Conservation (phyloP, 2,888 invertebrate species). For the Eurois occulta region DNA sequence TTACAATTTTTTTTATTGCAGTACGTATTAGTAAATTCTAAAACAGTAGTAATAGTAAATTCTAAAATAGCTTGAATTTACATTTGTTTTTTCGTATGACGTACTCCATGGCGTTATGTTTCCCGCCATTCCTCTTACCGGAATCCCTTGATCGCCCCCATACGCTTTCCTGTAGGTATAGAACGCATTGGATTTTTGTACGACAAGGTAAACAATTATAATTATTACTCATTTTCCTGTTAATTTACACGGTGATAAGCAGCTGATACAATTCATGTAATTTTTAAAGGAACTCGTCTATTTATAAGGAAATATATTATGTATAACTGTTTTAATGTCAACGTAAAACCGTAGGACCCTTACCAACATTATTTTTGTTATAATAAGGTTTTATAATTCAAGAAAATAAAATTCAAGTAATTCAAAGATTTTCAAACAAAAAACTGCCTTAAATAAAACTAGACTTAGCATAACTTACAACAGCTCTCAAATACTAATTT, state of each 20-base stretch:
- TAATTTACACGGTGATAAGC: conserved; percentile 31
- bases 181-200: conserved; percentile 49
- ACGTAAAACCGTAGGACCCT: background rate
- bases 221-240: conserved; percentile 51
- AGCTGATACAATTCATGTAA: conserved; percentile 47
- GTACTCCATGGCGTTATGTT: background rate
- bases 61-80: background rate
- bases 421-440: background rate
- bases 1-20: too few species aligned
- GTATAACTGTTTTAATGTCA: background rate
- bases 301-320: conserved; percentile 30
- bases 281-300: conserved; percentile 31
- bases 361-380: background rate
- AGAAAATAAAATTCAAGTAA: background rate
- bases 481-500: background rate
- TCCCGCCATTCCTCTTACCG: conserved; percentile 12
- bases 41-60: background rate
- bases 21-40: background rate
- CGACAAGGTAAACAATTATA: conserved; percentile 54
- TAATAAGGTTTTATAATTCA: background rate
- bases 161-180: conserved; percentile 44
- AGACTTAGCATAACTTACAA: background rate
- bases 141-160: conserved; percentile 13
- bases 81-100: background rate
- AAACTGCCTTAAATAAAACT: background rate